phyloP scores from a whole-genome alignment of 64 coral and sea anemone genomes.

The Stylophora pistillata region DNA sequence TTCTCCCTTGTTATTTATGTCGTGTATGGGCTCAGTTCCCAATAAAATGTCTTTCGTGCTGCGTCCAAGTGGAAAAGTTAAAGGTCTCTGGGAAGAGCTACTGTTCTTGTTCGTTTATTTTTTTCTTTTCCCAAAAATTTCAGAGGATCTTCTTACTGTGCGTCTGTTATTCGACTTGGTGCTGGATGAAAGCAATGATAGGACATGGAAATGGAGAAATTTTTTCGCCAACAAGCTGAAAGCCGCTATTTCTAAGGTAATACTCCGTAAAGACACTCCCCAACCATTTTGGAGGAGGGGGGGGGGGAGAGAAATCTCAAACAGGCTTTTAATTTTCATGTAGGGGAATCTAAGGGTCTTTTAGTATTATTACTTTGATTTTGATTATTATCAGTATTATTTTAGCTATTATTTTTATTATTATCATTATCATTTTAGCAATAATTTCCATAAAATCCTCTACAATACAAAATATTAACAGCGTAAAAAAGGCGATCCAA shows the following conservation, averaged over 20 bases:
- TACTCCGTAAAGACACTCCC: neutral
- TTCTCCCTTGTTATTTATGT: too few species aligned
- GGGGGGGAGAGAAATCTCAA: neutral
- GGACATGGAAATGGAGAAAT: constrained; percentile 31
- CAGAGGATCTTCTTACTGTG: constrained; percentile 49
- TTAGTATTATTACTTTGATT: too few species aligned
- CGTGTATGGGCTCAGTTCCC: too few species aligned
- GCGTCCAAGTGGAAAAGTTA: too few species aligned
- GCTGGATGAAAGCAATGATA: constrained; percentile 6
- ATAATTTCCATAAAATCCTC: too few species aligned
- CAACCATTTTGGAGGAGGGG: neutral
- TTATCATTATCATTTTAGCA: too few species aligned
- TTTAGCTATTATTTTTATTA: too few species aligned
- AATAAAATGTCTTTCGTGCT: too few species aligned
- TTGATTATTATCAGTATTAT: too few species aligned
- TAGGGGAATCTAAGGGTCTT: too few species aligned
- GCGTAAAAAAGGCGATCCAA: too few species aligned
- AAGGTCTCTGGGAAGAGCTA: neutral
- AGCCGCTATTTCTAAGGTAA: constrained; percentile 16
- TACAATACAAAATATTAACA: too few species aligned
- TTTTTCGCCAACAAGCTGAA: neutral
- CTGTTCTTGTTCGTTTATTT: neutral
- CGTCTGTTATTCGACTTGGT: constrained; percentile 40
- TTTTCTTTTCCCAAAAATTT: neutral
- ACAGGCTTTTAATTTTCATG: neutral